Evolutionary conservation across 2,113 vertebrate genomes (phyloP).

Genomic region (Amazona vittata): DNA sequence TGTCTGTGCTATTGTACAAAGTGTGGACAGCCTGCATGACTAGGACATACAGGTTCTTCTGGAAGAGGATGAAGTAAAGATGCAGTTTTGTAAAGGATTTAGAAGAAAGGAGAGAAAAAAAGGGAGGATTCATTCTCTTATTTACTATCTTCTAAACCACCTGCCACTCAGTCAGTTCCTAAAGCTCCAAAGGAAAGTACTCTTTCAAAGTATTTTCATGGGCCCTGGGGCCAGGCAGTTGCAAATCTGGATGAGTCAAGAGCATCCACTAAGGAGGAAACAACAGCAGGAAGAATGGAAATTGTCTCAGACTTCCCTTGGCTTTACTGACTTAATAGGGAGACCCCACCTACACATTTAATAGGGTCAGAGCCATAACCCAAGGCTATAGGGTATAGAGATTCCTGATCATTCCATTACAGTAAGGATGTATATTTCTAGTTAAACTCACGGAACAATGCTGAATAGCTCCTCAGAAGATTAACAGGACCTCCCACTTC

Average conservation of each 20-base stretch:
- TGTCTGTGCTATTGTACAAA: background rate
- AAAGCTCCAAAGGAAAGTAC: background rate
- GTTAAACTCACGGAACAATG: conserved; percentile 55
- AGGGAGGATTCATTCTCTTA: background rate
- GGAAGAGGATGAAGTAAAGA: background rate
- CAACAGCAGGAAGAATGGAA: conserved; percentile 32
- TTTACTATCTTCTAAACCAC: background rate
- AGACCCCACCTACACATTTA: conserved; percentile 32
- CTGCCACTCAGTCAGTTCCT: background rate
- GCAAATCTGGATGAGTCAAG: background rate
- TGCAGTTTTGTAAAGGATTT: background rate
- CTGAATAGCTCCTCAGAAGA: conserved; percentile 47
- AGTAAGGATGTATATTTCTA: conserved; percentile 43
- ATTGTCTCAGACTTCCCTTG: conserved; percentile 12
- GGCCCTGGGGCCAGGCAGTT: background rate
- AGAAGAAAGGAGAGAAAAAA: background rate
- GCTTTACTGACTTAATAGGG: background rate
- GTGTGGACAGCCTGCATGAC: background rate
- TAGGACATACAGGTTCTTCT: background rate
- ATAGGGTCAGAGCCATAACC: conserved; percentile 6
- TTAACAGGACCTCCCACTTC: conserved; percentile 56
- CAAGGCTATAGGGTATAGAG: background rate
- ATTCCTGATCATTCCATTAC: conserved; percentile 27
- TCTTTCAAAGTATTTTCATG: background rate
- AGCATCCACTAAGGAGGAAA: conserved; percentile 8